A percentile compares a stretch with the other conserved stretches of the same genome.
These are phyloP conservation scores for Lepilemur septentrionalis DNA, from an alignment of 2,797 vertebrate genomes.

Conservation along the genomic window DNA sequence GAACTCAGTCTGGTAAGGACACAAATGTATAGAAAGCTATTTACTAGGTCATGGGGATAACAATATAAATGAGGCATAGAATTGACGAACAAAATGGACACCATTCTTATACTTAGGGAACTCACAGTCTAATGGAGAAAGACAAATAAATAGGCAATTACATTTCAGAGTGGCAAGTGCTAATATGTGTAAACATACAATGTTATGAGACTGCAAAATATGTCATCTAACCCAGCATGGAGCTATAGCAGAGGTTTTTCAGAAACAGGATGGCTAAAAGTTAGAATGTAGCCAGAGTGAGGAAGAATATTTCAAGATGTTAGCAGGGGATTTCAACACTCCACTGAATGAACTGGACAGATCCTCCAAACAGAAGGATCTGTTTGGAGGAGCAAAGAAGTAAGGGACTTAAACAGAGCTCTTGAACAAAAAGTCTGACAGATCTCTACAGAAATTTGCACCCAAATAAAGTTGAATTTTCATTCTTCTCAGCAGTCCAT, in stretches of 20 bases:
- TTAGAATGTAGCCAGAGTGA: background rate
- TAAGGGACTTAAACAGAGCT: no score
- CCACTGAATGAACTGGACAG: no score
- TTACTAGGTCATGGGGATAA: background rate
- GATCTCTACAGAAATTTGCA: no score
- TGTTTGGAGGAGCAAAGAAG: no score
- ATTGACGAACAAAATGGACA: background rate
- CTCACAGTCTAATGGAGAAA: background rate
- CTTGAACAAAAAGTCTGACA: no score
- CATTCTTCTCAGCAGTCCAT: no score
- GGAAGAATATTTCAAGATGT: constrained; percentile 8
- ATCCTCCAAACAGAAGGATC: no score
- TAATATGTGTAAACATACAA: background rate
- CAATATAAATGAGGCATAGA: background rate
- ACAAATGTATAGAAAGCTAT: background rate
- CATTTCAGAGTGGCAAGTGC: background rate
- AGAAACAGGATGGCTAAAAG: background rate
- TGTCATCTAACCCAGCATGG: background rate
- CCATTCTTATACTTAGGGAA: background rate
- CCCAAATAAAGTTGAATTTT: no score
- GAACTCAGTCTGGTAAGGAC: background rate
- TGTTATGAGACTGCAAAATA: background rate
- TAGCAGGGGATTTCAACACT: no score
- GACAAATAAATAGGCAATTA: background rate
- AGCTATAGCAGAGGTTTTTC: background rate